Evolutionary conservation across 2,888 invertebrate species (phyloP).

Genomic region (Poecilus cupreus): DNA sequence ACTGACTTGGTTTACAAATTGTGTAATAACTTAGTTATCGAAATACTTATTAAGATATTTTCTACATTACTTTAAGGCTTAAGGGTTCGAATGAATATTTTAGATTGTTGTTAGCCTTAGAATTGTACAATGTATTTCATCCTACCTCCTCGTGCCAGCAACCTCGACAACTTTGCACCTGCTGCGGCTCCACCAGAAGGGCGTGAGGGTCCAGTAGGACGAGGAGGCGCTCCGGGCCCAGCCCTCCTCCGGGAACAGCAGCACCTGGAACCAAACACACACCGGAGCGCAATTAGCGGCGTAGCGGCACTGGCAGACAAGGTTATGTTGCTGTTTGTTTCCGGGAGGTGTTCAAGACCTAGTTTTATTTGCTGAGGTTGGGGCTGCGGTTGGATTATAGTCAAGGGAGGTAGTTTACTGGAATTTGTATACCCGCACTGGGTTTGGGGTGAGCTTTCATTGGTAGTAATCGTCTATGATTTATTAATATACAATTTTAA

Average conservation of each 20-base stretch:
- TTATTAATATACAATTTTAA: too few species aligned
- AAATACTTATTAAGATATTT: too few species aligned
- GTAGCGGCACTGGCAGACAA: background rate
- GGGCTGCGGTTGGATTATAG: background rate
- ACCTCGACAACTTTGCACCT: slow-evolving; percentile 90
- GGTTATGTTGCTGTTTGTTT: background rate
- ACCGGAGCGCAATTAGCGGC: background rate
- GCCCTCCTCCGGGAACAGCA: slow-evolving; percentile 90
- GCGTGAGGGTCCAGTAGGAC: slow-evolving; percentile 90
- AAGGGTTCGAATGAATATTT: too few species aligned
- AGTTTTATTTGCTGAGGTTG: slow-evolving; percentile 3
- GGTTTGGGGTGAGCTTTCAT: too few species aligned
- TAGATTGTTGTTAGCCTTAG: too few species aligned
- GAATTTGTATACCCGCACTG: too few species aligned
- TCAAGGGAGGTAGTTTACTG: too few species aligned
- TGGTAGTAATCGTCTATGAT: too few species aligned
- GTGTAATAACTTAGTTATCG: too few species aligned
- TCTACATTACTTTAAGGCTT: too few species aligned
- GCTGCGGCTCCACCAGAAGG: slow-evolving; percentile 90
- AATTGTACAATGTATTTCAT: too few species aligned
- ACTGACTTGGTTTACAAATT: too few species aligned
- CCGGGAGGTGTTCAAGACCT: background rate
- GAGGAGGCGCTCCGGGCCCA: slow-evolving; percentile 92
- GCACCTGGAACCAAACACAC: slow-evolving; percentile 77
- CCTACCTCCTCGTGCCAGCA: slow-evolving; percentile 83